Evolutionary conservation across 2,797 vertebrate genomes (phyloP).

Genomic region (Lates japonicus): DNA sequence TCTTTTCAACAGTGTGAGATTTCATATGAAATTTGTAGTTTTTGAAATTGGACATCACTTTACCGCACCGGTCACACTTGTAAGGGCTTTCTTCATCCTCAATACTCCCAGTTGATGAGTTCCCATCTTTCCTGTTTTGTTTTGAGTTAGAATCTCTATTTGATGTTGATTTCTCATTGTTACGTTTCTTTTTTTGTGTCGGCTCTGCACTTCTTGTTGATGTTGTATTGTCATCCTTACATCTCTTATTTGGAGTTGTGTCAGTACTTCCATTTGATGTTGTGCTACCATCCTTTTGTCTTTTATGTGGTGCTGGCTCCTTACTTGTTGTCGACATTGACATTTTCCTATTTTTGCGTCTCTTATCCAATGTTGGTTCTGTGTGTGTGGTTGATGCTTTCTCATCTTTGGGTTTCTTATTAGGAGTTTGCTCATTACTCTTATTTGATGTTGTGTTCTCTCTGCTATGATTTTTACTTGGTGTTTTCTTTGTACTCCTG

Average conservation of each 20-base stretch:
- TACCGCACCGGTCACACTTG: slow-evolving; percentile 63
- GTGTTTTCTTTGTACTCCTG: background rate
- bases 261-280: background rate
- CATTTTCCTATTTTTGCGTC: background rate
- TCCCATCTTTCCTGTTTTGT: background rate
- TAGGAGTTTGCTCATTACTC: background rate
- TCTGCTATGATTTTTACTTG: background rate
- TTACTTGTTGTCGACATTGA: background rate
- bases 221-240: background rate
- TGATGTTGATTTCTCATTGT: background rate
- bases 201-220: background rate
- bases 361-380: background rate
- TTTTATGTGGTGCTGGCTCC: background rate
- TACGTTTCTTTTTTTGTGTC: background rate
- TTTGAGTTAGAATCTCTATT: background rate
- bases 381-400: background rate
- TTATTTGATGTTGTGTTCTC: background rate
- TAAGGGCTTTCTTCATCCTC: slow-evolving; percentile 45
- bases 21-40: slow-evolving; percentile 76
- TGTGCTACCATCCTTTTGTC: background rate
- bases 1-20: slow-evolving; percentile 67
- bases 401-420: background rate
- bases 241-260: slow-evolving; percentile 22
- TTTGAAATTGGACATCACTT: slow-evolving; percentile 67
- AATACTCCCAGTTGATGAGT: background rate